Evolutionary conservation across 2,113 vertebrate species (phyloP).

Genomic region (Arenaria interpres): DNA sequence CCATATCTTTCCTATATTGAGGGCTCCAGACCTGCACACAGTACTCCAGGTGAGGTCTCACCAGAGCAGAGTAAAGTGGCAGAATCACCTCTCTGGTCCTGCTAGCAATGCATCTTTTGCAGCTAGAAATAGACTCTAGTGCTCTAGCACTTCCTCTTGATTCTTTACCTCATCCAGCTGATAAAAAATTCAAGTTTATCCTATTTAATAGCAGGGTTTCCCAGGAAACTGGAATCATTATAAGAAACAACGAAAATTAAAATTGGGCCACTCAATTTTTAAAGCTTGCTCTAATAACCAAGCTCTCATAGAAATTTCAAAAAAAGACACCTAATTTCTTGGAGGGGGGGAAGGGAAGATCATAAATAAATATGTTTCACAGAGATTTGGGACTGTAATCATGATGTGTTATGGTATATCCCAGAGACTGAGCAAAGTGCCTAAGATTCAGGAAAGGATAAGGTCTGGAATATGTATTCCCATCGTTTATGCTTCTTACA

Average conservation of each 20-base stretch:
- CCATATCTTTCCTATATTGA: no score
- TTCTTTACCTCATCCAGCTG: neutral
- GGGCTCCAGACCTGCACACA: no score
- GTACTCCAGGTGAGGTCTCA: no score
- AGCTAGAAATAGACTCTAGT: no score
- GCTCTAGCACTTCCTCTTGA: neutral
- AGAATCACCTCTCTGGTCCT: no score
- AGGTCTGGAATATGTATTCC: neutral
- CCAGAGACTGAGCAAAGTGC: neutral
- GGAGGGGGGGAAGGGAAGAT: no score
- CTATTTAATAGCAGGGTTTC: accelerated
- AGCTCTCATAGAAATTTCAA: neutral
- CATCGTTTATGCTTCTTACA: neutral
- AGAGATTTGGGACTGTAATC: neutral
- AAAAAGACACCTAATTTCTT: accelerated
- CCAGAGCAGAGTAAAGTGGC: no score
- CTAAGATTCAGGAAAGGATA: neutral
- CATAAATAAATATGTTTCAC: neutral
- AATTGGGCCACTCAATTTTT: neutral
- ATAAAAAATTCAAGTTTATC: neutral
- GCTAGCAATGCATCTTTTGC: no score
- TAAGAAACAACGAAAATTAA: neutral
- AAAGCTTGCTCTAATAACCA: neutral
- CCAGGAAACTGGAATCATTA: neutral
- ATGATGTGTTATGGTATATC: neutral